Conservation (phyloP, 2,113 vertebrate species). For the Dromas ardeola region DNA sequence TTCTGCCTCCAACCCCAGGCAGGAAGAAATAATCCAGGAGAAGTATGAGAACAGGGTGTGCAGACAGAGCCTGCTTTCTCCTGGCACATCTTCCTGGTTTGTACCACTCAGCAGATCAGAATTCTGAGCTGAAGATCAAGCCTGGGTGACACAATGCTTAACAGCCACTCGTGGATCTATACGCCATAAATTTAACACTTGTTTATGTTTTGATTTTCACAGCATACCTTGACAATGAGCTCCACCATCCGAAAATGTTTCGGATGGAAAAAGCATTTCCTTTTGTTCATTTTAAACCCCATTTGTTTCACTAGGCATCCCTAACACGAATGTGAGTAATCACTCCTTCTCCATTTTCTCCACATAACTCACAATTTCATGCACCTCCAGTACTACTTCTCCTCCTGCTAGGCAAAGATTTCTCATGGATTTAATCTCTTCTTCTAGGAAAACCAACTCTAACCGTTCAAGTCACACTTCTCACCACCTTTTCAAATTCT, state of each 20-base stretch:
- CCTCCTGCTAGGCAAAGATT: not conserved
- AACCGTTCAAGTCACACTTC: not conserved
- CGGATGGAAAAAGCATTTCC: not conserved
- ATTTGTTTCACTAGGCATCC: not conserved
- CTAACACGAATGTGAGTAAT: not conserved
- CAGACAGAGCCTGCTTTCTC: not conserved
- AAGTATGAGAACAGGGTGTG: not conserved
- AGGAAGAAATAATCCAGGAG: not conserved
- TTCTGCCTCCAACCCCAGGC: not conserved
- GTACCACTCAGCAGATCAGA: not conserved
- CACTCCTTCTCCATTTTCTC: not conserved
- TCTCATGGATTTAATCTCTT: not conserved
- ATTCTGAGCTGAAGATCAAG: not conserved
- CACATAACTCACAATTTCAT: not conserved
- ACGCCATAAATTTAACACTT: not conserved
- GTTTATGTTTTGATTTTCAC: not conserved
- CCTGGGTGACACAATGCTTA: not conserved
- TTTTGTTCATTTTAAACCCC: not conserved
- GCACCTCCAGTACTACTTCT: not conserved
- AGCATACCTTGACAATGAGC: not conserved
- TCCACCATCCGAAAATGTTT: not conserved
- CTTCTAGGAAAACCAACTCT: not conserved
- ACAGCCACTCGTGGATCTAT: not conserved
- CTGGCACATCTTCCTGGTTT: not conserved
- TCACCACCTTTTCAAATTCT: not conserved